Percentiles rank a stretch among this genome's conserved stretches.
phyloP scores from a whole-genome alignment of 37 sponge, comb jelly and placozoan genomes.

The Spongia lamella region DNA sequence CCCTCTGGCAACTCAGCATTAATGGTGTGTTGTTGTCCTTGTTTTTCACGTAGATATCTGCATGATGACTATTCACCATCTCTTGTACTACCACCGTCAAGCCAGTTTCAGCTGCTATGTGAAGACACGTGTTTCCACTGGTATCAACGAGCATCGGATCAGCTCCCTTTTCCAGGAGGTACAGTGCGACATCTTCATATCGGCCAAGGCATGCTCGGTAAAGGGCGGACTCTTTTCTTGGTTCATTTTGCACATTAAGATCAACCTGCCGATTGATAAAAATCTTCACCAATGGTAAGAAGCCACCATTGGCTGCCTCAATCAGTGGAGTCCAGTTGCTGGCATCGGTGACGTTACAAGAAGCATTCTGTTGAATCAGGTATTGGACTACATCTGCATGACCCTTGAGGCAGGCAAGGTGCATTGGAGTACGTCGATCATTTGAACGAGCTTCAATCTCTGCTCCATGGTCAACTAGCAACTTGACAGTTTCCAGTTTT shows the following conservation, averaged over 20 bases:
- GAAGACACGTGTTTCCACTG: conserved; percentile 59
- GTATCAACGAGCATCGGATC: conserved; percentile 23
- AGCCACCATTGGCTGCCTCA: conserved; percentile 72
- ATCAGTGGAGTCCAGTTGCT: conserved; percentile 77
- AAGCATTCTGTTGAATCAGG: conserved; percentile 49
- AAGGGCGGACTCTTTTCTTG: conserved; percentile 63
- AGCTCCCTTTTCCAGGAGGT: conserved; percentile 51
- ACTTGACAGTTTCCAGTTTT: conserved; percentile 35
- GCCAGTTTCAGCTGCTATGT: conserved; percentile 63
- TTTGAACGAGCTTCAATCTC: conserved; percentile 59
- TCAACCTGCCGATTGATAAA: conserved; percentile 69
- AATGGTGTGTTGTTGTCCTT: conserved; percentile 35
- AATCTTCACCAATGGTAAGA: conserved; percentile 72
- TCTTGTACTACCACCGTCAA: conserved; percentile 41
- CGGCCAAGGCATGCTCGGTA: conserved; percentile 58
- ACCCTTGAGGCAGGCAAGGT: conserved; percentile 69
- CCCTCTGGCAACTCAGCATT: conserved; percentile 48
- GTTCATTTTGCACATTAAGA: conserved; percentile 47
- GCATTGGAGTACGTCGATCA: conserved; percentile 65
- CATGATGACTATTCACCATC: conserved; percentile 38
- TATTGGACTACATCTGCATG: conserved; percentile 56
- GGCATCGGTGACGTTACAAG: conserved; percentile 60
- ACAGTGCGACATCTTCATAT: conserved; percentile 53
- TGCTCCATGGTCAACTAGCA: conserved; percentile 51
- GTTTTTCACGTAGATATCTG: conserved; percentile 43